Conservation (phyloP, 2,113 vertebrate genomes). For the Corythornis vintsioides region DNA sequence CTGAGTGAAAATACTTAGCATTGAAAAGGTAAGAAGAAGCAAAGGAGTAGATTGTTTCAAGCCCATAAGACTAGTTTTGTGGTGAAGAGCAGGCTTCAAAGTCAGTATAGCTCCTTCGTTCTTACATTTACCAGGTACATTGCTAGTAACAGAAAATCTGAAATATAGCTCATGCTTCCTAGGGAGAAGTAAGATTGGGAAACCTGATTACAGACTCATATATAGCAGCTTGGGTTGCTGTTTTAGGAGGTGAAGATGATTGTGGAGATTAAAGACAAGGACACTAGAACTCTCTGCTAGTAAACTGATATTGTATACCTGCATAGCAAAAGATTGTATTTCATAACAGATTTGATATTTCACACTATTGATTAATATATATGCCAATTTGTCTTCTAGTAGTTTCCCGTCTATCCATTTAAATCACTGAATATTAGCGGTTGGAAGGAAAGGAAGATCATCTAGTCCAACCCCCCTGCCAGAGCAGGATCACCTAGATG, state of each 20-base stretch:
- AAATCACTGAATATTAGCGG: too few species aligned
- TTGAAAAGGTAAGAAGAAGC: not conserved
- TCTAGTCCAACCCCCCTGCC: too few species aligned
- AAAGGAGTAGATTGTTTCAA: not conserved
- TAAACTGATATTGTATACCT: not conserved
- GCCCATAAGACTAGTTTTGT: not conserved
- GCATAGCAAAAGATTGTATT: not conserved
- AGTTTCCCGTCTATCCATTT: too few species aligned
- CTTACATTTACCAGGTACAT: not conserved
- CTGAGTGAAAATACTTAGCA: not conserved
- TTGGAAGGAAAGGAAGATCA: too few species aligned
- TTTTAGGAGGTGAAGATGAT: not conserved
- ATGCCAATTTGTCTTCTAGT: not conserved
- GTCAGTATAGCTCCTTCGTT: not conserved
- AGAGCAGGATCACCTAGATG: too few species aligned
- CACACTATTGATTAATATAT: not conserved
- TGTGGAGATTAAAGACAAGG: not conserved
- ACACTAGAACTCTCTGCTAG: not conserved
- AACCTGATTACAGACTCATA: not conserved
- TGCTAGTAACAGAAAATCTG: not conserved
- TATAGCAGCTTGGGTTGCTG: not conserved
- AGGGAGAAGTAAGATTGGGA: not conserved
- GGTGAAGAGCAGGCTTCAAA: not conserved
- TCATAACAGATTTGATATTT: not conserved
- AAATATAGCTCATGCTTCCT: not conserved